Base-by-base conservation (phyloP, 2,797 vertebrate genomes). In the Sebastes iracundus region DNA sequence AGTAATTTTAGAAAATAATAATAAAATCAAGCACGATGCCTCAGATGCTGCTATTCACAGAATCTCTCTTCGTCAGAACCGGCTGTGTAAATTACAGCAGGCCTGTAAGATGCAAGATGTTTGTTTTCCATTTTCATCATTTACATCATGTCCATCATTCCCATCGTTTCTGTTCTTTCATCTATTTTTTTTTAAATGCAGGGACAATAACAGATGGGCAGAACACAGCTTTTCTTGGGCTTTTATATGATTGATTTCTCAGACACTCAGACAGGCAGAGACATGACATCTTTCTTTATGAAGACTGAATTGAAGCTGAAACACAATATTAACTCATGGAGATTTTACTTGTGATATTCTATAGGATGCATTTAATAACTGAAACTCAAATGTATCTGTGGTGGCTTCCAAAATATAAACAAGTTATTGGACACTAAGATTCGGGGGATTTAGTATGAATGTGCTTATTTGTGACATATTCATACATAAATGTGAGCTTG, bases 121-220 rank as follows among this genome's bases (percentile, higher is more conserved):
- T 78, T 80, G 35, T 69, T 78, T 64, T 79, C 27, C 13, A 61
- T 65, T 56, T 61, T 11, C 18, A 30, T 25, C 4, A 59, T 72
- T 58, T 59, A 7, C 58, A 42, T 63, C 55, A 59, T 33, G 42
- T 79, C 72, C 11, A n/a, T 77, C 49, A 69, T 71, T 56, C 16
- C 56, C 38, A 49, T 59, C 16, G 13, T 30, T 42, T 14, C 27
- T 28, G 28, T 27, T 27, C 27, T 76, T 77, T 61, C 42, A 73
- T 76, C 52, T 65, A 20, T 65, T 72, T 66, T 28, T 5, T 38
- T 42, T 42, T 1, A 74, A 77, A 77, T 1, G 10, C n/a, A 56
- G 9, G 33, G 33, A 61, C 38, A 65, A 6, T 61, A 72, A 63
- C 62, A 76, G 58, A 76, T 60, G 68, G 62, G 65, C 20, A 25